Percentiles rank a stretch among this genome's conserved stretches.
These are phyloP conservation scores for Enteromius unitaeniatus DNA, from an alignment of 2,797 vertebrate genomes.

Conservation along the genomic window DNA sequence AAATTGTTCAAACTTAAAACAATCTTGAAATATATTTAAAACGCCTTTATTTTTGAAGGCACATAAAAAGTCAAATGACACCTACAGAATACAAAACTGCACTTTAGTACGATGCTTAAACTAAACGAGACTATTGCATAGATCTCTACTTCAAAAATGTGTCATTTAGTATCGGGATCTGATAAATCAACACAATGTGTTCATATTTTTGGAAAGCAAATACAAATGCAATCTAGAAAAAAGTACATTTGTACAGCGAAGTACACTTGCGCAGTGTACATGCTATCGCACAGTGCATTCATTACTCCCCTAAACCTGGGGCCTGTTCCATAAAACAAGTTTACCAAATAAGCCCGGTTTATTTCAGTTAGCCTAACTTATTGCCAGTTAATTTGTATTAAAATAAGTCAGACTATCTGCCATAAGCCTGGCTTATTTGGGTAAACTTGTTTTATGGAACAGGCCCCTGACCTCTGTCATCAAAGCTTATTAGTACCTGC, in stretches of 20 bases:
- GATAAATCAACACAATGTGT: not conserved
- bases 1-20: not conserved
- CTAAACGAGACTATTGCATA: slow-evolving; percentile 34
- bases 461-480: not conserved
- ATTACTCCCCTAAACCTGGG: not conserved
- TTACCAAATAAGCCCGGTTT: no score
- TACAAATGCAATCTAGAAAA: not conserved
- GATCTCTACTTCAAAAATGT: not conserved
- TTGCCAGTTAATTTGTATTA: no score
- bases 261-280: not conserved
- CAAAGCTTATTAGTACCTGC: not conserved
- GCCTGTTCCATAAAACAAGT: no score
- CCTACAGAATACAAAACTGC: slow-evolving; percentile 31
- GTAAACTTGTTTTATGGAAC: no score
- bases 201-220: slow-evolving; percentile 5
- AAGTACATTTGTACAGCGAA: not conserved
- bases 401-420: no score
- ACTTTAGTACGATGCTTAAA: not conserved
- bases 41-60: slow-evolving; percentile 36
- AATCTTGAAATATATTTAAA: not conserved
- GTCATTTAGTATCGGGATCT: not conserved
- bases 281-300: not conserved
- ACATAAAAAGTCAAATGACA: slow-evolving; percentile 26
- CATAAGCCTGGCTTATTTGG: no score
- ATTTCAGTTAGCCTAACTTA: no score